Evolutionary conservation across 2,797 vertebrate genomes (phyloP).

Genomic region (Sebastes variabilis): DNA sequence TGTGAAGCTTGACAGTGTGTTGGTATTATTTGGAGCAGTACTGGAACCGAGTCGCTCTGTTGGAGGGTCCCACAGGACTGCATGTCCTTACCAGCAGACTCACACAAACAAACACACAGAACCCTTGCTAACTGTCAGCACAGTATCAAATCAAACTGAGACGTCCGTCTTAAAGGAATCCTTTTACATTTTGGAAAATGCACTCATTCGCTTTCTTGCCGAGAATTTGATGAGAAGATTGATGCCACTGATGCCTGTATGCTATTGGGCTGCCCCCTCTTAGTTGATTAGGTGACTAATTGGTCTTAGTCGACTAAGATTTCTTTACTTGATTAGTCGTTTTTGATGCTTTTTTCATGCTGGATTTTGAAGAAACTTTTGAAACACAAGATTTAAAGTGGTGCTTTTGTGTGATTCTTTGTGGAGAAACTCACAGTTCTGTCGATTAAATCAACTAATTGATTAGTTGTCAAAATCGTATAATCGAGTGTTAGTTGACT

Average conservation of each 20-base stretch:
- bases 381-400: too few relatives aligned
- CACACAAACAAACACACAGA: not conserved
- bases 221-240: fast-evolving
- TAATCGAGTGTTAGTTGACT: too few relatives aligned
- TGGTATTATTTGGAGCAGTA: conserved; percentile 39
- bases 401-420: too few relatives aligned
- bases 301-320: too few relatives aligned
- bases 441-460: too few relatives aligned
- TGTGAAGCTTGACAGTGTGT: conserved; percentile 35
- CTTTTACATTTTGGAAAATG: not conserved
- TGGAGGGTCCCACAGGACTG: conserved; percentile 29
- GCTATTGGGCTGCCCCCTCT: too few relatives aligned
- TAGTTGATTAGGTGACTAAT: too few relatives aligned
- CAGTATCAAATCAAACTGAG: not conserved
- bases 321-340: not conserved
- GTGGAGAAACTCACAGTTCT: too few relatives aligned
- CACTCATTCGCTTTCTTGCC: fast-evolving
- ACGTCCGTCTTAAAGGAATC: not conserved
- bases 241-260: not conserved
- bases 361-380: too few relatives aligned
- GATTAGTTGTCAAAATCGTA: fast-evolving
- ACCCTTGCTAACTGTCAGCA: not conserved
- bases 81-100: conserved; percentile 7
- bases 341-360: too few relatives aligned
- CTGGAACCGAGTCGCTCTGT: conserved; percentile 23